Conservation (phyloP, 2,888 invertebrate species). For the Macrophya alboannulata region DNA sequence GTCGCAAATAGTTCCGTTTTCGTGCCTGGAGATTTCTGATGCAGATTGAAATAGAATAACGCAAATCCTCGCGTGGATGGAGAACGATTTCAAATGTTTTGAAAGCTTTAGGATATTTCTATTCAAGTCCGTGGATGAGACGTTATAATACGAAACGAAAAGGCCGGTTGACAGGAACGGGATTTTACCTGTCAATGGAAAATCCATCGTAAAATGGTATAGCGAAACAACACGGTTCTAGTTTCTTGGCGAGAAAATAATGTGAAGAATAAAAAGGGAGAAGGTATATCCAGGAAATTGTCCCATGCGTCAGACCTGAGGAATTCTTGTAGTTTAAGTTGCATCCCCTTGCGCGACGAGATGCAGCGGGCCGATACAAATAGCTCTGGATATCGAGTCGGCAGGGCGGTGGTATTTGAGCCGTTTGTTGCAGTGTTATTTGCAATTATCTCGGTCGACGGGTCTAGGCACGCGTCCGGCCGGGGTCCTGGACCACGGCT, state of each 20-base stretch:
- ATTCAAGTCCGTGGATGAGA: neutral
- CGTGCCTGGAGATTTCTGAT: neutral
- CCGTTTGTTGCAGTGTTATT: conserved; percentile 79
- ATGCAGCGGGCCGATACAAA: conserved; percentile 53
- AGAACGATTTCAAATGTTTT: neutral
- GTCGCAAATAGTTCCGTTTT: neutral
- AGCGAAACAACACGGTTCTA: neutral
- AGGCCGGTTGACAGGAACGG: neutral
- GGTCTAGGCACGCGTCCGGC: conserved; percentile 76
- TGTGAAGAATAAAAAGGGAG: neutral
- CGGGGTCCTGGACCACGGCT: conserved; percentile 59
- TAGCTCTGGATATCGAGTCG: conserved; percentile 65
- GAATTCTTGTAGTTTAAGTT: conserved; percentile 50
- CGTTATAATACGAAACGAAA: neutral
- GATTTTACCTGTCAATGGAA: conserved; percentile 22
- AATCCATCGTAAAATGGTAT: conserved; percentile 9
- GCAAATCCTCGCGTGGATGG: neutral
- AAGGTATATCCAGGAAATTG: conserved; percentile 7
- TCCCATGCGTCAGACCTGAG: conserved; percentile 32
- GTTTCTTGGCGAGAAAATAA: neutral
- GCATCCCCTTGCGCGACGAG: conserved; percentile 29
- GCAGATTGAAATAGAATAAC: neutral
- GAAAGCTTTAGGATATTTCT: neutral
- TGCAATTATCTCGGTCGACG: conserved; percentile 78
- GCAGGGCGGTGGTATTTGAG: conserved; percentile 68